Evolutionary conservation across 2,888 invertebrate species (phyloP).

Genomic region (Ctenicera cuprea): DNA sequence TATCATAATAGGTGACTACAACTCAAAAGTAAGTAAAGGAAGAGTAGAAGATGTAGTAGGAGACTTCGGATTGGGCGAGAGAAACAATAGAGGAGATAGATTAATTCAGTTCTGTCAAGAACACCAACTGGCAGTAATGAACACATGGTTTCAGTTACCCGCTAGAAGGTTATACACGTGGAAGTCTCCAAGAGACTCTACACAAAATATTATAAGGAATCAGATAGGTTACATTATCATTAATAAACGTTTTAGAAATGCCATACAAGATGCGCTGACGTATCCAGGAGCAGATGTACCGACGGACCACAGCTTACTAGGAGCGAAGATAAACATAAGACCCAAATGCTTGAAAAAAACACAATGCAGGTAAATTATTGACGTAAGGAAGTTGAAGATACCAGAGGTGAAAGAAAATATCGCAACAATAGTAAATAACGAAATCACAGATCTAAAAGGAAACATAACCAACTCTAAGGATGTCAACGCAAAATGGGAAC

Average conservation of each 20-base stretch:
- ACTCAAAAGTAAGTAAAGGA: not conserved
- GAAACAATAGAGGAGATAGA: not conserved
- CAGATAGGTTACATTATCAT: not conserved
- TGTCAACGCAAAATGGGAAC: not conserved
- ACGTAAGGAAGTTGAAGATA: not conserved
- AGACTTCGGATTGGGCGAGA: slow-evolving; percentile 2
- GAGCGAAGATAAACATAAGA: not conserved
- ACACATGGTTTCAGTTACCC: not conserved
- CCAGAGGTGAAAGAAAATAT: not conserved
- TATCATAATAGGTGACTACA: not conserved
- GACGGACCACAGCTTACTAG: not conserved
- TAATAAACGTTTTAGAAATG: slow-evolving; percentile 1
- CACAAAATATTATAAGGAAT: not conserved
- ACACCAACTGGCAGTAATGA: not conserved
- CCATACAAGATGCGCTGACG: not conserved
- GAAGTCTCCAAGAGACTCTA: too few relatives aligned
- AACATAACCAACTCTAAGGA: slow-evolving; percentile 1
- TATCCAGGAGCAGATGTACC: not conserved
- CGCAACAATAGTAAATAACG: not conserved
- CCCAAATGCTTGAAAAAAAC: not conserved
- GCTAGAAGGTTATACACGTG: too few relatives aligned
- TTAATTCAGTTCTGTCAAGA: not conserved
- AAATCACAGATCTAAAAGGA: not conserved
- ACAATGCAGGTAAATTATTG: not conserved
- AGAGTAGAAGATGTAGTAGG: not conserved